Evolutionary conservation across 1,140 invertebrate genomes (phyloP), one percentile per base, ranked within the genome.

Genomic region (Diorhabda carinulata): DNA sequence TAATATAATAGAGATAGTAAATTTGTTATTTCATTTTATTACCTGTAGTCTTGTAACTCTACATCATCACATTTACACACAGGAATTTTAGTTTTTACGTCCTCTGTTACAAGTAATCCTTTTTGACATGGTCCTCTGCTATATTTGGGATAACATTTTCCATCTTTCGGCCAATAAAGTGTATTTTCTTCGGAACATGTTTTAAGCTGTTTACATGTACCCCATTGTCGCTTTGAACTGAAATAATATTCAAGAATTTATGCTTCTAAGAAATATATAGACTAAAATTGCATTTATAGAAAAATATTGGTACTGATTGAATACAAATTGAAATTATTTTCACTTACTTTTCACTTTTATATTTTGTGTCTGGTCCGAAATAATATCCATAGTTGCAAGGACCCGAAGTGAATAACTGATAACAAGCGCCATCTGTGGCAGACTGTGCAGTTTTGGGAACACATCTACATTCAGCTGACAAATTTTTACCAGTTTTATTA

Each of bases 401-500:
- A 0, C 90, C 91, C 64, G 81, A 82, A 40, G 89, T 85, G 73
- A 90, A 93, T 57, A 93, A 84, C 64, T 85, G 83, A 81, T 92
- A 86, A 76, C 92, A 93, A 45, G 78, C 77, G 10, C 83, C 84
- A 3, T 85, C 79, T 52, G 80, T 80, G 8, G 83, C 83, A 43
- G 87, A 80, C 65, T 90, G 87, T 0, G 90, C 90, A 0, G 89
- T 90, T 58, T 90, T 88, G 0, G 92, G 91, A 2, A 91, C 91
- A 81, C 91, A 93, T 64, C 89, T 86, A 79, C 91, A 93, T 77
- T 92, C 90, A 0, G 89, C 89, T 0, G 86, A 83, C n/a, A 84
- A 86, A 57, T 86, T 83, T 45, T 83, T 80, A 2, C 86, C 86
- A 0, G 81, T 79, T 0, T 82, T 81, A 66, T 76, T 79, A 3